phyloP scores from a whole-genome alignment of 2,797 vertebrate species.

The Catharus ustulatus region DNA sequence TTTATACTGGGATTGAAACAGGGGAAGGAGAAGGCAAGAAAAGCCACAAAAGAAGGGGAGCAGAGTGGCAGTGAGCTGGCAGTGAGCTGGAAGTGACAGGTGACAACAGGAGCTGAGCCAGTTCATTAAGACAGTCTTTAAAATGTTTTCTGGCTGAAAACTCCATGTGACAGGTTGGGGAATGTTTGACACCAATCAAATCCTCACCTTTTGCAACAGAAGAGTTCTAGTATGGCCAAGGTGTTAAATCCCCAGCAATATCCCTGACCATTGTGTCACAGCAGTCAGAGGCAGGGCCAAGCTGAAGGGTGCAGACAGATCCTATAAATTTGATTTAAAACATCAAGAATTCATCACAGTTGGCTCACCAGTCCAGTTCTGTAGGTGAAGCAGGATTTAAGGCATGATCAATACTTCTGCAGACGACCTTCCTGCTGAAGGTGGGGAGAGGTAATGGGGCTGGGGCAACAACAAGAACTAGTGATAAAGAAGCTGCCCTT shows the following conservation, averaged over 20 bases:
- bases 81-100: slow-evolving; percentile 14
- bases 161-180: slow-evolving; percentile 54
- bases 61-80: neutral
- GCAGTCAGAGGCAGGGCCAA: slow-evolving; percentile 17
- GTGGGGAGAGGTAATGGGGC: neutral
- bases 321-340: slow-evolving; percentile 46
- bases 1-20: neutral
- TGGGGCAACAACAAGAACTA: neutral
- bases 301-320: slow-evolving; percentile 21
- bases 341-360: slow-evolving; percentile 17
- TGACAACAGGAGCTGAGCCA: slow-evolving; percentile 39
- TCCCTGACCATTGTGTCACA: neutral
- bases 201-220: slow-evolving; percentile 36
- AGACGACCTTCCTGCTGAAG: neutral
- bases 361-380: neutral
- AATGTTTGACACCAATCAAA: slow-evolving; percentile 76
- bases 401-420: slow-evolving; percentile 31
- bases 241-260: slow-evolving; percentile 17
- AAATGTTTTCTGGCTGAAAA: slow-evolving; percentile 63
- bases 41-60: neutral
- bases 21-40: neutral
- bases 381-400: slow-evolving; percentile 9
- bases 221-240: neutral
- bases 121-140: slow-evolving; percentile 71
- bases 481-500: neutral